phyloP scores from a whole-genome alignment of 2,797 vertebrate species.

The Vireo griseus region DNA sequence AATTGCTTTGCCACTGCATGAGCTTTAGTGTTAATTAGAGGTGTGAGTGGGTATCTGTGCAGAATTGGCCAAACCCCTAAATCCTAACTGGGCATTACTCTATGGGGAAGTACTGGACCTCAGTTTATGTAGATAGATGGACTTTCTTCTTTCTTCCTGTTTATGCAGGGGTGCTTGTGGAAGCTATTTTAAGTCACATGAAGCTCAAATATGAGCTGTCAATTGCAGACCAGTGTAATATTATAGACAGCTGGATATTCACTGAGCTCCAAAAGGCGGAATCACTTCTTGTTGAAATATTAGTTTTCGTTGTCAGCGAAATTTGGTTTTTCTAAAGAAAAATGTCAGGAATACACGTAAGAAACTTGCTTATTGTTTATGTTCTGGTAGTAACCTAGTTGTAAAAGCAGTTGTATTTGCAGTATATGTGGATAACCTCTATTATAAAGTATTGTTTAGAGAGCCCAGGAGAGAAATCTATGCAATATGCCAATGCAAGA shows the following conservation, averaged over 20 bases:
- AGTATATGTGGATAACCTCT: neutral
- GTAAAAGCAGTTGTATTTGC: neutral
- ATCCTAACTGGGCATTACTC: neutral
- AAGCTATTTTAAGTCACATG: neutral
- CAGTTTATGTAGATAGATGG: neutral
- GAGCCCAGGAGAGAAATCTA: constrained; percentile 3
- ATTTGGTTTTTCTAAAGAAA: constrained; percentile 12
- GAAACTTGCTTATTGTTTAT: neutral
- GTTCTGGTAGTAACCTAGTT: neutral
- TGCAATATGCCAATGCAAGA: neutral
- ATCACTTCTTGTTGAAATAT: neutral
- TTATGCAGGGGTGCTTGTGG: neutral
- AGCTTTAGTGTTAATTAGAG: neutral
- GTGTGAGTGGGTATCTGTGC: neutral
- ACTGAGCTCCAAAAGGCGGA: neutral
- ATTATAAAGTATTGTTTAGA: neutral
- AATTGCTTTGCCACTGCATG: neutral
- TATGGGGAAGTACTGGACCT: neutral
- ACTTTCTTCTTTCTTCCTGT: neutral
- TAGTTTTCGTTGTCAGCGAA: neutral
- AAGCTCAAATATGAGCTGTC: neutral
- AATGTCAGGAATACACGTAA: neutral
- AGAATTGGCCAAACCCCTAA: neutral
- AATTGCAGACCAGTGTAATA: neutral
- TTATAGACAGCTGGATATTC: neutral